These are phyloP conservation scores for Azemiops feae DNA, from an alignment of 2,113 vertebrate genomes.

Conservation along the genomic window DNA sequence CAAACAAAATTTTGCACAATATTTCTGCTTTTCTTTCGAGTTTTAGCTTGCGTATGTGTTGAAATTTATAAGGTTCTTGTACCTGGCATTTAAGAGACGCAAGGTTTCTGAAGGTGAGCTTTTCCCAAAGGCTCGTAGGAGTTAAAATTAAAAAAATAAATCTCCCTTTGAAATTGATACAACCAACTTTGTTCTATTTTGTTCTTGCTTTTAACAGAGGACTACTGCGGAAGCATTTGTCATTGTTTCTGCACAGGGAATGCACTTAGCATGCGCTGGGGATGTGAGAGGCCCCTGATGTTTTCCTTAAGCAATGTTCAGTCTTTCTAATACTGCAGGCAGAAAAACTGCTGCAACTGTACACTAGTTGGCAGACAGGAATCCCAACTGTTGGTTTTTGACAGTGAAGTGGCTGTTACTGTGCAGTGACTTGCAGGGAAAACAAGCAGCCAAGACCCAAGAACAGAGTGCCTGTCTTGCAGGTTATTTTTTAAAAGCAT, in stretches of 20 bases:
- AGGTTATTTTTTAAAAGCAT: not conserved
- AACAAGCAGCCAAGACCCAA: not conserved
- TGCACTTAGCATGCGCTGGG: not conserved
- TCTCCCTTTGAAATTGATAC: not conserved
- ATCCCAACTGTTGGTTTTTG: not conserved
- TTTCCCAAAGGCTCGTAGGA: not conserved
- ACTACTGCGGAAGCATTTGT: not conserved
- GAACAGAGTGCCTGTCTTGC: not conserved
- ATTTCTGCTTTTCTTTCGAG: not conserved
- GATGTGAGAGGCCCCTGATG: not conserved
- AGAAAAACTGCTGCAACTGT: not conserved
- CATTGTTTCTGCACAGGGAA: not conserved
- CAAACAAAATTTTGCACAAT: not conserved
- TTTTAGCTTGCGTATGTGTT: not conserved
- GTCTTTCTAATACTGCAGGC: not conserved
- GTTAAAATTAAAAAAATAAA: not conserved
- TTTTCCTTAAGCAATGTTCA: not conserved
- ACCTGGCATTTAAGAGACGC: not conserved
- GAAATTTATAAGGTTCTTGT: not conserved
- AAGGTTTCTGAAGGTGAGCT: not conserved
- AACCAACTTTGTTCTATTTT: not conserved
- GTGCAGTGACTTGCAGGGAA: not conserved
- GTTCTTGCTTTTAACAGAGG: not conserved
- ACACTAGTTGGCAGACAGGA: not conserved
- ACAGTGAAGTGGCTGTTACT: not conserved